Evolutionary conservation across 2,797 vertebrate genomes (phyloP), one percentile per base, ranked within the genome.

Genomic region (Rhyacichthys aspro): DNA sequence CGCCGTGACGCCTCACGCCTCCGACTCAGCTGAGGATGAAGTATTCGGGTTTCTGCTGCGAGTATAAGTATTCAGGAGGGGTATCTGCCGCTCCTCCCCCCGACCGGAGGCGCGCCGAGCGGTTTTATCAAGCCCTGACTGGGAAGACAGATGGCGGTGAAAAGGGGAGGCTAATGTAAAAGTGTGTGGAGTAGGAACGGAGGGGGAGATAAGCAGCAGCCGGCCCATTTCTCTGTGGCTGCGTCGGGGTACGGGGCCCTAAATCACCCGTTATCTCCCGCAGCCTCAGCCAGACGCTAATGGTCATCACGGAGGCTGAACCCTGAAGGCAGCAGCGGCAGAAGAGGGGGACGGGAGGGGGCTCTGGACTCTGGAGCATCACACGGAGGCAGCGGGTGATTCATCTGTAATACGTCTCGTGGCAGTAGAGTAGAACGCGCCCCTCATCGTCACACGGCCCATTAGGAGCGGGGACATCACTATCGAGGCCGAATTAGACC

Each of bases 261-360:
- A 92, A 93, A 93, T 93, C 92, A 93, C 83, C 79, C 65, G 83
- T 90, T 93, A 93, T 92, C 92, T 92, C 88, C 86, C 55, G 74
- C 87, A 83, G 89, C 88, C 86, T 82, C 85, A 88, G 88, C 86
- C 88, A 88, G 82, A 88, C 86, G 76, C 89, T 92, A 92, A 93
- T 92, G 91, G 89, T 88, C 91, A 90, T 91, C 90, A 84, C 87
- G 81, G 81, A 43, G 67, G 79, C 72, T 60, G 69, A 79, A 79
- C 78, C 73, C 83, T 1, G 79, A 76, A 70, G 76, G 83, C 78
- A 78, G 74, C 77, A 68, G 76, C 59, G 9, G 72, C 19, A 9
- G 42, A 18, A 12, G 46, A 19, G 0, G 45, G 33, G 0, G 16
- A 39, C 41, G 60, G 0, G 33, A 47, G 55, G 60, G 16, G 45